These are phyloP conservation scores for Xenopus laevis DNA, from an alignment of 2,113 vertebrate species.

Conservation along the genomic window DNA sequence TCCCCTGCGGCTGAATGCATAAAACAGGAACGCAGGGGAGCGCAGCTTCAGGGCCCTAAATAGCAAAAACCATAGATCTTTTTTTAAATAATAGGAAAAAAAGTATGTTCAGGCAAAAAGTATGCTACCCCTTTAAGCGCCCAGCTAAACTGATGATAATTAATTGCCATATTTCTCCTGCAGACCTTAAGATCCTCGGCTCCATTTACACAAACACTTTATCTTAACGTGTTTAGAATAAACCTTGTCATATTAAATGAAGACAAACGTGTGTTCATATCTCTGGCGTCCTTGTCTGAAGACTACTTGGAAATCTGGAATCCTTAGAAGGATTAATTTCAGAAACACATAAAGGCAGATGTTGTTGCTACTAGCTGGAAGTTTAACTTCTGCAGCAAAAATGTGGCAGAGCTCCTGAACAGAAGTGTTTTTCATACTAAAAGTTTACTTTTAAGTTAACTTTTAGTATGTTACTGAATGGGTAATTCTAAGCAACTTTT, in stretches of 20 bases:
- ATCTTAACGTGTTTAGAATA: constrained; percentile 4
- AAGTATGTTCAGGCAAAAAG: too few species aligned
- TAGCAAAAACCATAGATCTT: too few species aligned
- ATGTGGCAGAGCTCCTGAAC: background rate
- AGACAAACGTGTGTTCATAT: constrained; percentile 1
- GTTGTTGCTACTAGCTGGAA: background rate
- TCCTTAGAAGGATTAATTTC: background rate
- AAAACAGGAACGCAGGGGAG: too few species aligned
- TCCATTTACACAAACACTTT: background rate
- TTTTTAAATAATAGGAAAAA: too few species aligned
- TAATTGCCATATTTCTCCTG: background rate
- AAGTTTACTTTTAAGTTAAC: too few species aligned
- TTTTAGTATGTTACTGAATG: too few species aligned
- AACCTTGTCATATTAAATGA: constrained; percentile 12
- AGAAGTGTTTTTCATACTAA: too few species aligned
- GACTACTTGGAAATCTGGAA: background rate
- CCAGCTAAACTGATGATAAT: background rate
- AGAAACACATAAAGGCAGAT: constrained; percentile 1
- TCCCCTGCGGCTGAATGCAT: too few species aligned
- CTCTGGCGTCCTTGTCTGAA: constrained; percentile 10
- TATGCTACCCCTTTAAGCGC: too few species aligned
- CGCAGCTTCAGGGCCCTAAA: too few species aligned
- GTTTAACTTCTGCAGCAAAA: constrained; percentile 9
- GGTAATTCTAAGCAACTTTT: too few species aligned
- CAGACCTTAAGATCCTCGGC: background rate